phyloP scores from a whole-genome alignment of 2,888 invertebrate species.

The Stegana nigrithorax region DNA sequence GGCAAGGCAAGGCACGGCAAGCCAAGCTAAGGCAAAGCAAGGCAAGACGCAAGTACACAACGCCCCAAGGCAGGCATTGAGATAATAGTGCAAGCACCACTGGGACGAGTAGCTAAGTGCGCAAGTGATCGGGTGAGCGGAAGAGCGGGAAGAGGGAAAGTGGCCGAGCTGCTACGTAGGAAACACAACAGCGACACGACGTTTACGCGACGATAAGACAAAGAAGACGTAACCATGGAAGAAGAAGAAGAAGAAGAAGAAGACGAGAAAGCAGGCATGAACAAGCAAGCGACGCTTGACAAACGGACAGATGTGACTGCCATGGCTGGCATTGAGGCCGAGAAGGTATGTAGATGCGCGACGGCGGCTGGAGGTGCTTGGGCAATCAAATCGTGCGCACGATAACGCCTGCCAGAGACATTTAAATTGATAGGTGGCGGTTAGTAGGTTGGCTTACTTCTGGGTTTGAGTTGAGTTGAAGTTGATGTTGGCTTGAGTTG shows the following conservation, averaged over 20 bases:
- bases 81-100: slow-evolving; percentile 42
- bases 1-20: slow-evolving; percentile 11
- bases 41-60: slow-evolving; percentile 21
- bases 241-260: not conserved
- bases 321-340: not conserved
- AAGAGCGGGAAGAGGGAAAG: not conserved
- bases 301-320: not conserved
- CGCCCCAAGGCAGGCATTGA: slow-evolving; percentile 23
- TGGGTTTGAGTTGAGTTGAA: not conserved
- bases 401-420: slow-evolving; percentile 48
- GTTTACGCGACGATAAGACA: not conserved
- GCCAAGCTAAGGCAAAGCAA: not conserved
- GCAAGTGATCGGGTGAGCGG: not conserved
- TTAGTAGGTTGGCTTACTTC: slow-evolving; percentile 14
- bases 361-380: slow-evolving; percentile 27
- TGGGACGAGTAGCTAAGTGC: not conserved
- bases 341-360: not conserved
- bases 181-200: not conserved
- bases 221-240: not conserved
- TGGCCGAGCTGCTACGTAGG: not conserved
- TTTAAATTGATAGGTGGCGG: slow-evolving; percentile 52
- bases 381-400: slow-evolving; percentile 58
- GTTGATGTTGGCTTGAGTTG: not conserved
- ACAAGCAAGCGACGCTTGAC: not conserved
- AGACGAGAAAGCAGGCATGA: not conserved